Percentiles rank a stretch among this genome's conserved stretches.
Conservation (phyloP, 2,888 invertebrate genomes). For the Serripes groenlandicus region DNA sequence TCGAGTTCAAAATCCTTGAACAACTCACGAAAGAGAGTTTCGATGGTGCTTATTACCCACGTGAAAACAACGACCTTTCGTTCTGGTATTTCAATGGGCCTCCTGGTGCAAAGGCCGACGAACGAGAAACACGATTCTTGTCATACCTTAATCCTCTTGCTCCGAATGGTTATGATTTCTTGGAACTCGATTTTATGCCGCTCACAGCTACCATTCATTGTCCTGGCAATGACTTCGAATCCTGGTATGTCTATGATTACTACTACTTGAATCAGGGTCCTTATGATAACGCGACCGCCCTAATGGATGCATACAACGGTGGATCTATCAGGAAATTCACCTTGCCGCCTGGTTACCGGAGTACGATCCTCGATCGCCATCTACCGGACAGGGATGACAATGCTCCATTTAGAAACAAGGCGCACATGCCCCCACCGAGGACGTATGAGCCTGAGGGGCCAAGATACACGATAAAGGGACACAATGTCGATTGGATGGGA, state of each 20-base stretch:
- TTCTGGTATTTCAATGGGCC: conserved; percentile 64
- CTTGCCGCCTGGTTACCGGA: conserved; percentile 64
- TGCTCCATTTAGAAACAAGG: conserved; percentile 39
- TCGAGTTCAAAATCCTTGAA: conserved; percentile 49
- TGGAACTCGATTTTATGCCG: conserved; percentile 67
- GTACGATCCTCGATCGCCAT: conserved; percentile 56
- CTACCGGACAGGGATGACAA: conserved; percentile 59
- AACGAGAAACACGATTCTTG: conserved; percentile 57
- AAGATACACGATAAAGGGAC: conserved; percentile 69
- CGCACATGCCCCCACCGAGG: conserved; percentile 67
- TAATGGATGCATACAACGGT: conserved; percentile 62
- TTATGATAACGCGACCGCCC: conserved; percentile 53
- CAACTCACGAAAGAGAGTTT: conserved; percentile 63
- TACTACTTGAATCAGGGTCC: conserved; percentile 75
- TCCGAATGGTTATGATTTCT: conserved; percentile 54
- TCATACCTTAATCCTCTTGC: conserved; percentile 49
- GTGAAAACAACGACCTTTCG: conserved; percentile 32
- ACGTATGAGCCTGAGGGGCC: conserved; percentile 70
- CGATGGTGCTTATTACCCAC: conserved; percentile 60
- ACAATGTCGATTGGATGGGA: conserved; percentile 71
- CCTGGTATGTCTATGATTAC: conserved; percentile 69
- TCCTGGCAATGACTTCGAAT: conserved; percentile 64
- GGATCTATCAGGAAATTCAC: conserved; percentile 56
- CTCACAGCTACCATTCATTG: conserved; percentile 69
- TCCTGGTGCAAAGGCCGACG: conserved; percentile 58